Conservation (phyloP, 2,113 vertebrate genomes). For the Dryoscopus gambensis region DNA sequence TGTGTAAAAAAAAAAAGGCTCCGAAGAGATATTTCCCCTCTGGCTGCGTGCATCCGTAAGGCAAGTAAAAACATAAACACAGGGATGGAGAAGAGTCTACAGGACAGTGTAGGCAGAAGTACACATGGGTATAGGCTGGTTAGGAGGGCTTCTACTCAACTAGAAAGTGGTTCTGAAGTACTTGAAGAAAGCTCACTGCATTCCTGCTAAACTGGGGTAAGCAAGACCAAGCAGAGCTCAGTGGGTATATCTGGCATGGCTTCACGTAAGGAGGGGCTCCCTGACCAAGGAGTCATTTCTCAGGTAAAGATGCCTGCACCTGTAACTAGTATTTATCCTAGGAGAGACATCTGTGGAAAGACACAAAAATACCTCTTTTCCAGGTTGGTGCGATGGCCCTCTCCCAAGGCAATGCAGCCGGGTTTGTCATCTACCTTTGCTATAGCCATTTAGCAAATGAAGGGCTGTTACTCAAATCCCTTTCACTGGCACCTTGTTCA, state of each 20-base stretch:
- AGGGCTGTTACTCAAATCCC: not conserved
- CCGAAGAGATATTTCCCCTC: not conserved
- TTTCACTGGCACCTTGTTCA: not conserved
- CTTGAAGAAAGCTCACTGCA: not conserved
- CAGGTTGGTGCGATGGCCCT: too few relatives aligned
- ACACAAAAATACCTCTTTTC: not conserved
- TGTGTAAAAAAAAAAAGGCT: not conserved
- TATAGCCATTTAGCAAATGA: not conserved
- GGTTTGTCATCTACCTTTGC: not conserved
- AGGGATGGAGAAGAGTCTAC: not conserved
- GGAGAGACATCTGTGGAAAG: not conserved
- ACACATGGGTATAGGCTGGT: not conserved
- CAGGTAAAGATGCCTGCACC: not conserved
- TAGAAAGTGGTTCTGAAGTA: not conserved
- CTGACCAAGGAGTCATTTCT: not conserved
- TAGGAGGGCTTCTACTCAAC: not conserved
- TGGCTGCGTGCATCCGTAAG: not conserved
- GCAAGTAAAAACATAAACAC: not conserved
- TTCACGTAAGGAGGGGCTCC: not conserved
- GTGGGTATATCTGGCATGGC: not conserved
- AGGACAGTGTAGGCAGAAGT: not conserved
- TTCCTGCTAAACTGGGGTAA: not conserved
- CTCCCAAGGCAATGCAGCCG: not conserved
- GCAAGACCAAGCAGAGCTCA: not conserved
- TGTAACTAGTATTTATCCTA: not conserved